Evolutionary conservation across 2,888 invertebrate species (phyloP).

Genomic region (Pimpla rufipes): DNA sequence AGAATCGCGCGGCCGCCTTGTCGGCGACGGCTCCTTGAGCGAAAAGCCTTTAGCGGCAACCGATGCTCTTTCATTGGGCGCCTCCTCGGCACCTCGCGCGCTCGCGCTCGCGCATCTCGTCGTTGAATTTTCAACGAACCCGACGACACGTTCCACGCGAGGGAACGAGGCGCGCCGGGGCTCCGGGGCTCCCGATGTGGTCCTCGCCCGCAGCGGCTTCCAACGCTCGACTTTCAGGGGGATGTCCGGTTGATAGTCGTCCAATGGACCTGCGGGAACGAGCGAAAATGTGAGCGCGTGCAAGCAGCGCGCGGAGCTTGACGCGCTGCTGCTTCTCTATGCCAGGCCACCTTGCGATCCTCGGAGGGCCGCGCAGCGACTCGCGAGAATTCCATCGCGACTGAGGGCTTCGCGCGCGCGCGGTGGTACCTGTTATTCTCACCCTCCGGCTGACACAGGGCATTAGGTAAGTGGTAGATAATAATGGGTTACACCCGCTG

Average conservation of each 20-base stretch:
- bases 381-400: conserved; percentile 73
- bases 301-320: not conserved
- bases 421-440: conserved; percentile 76
- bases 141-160: conserved; percentile 72
- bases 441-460: conserved; percentile 82
- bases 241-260: conserved; percentile 35
- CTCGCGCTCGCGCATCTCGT: conserved; percentile 49
- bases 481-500: conserved; percentile 85
- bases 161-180: conserved; percentile 7
- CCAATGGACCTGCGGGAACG: conserved; percentile 31
- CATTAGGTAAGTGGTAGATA: conserved; percentile 85
- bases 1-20: conserved; percentile 58
- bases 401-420: conserved; percentile 42
- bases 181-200: conserved; percentile 31
- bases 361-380: conserved; percentile 58
- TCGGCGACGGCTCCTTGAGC: conserved; percentile 68
- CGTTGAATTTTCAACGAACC: conserved; percentile 68
- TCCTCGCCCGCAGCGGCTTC: not conserved
- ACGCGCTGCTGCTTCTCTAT: too few species aligned
- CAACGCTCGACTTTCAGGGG: not conserved
- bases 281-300: conserved; percentile 2
- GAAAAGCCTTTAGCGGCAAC: conserved; percentile 67
- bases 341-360: conserved; percentile 54
- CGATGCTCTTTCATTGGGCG: conserved; percentile 56
- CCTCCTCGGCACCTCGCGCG: conserved; percentile 31